These are phyloP conservation scores for Diabrotica undecimpunctata DNA, from an alignment of 1,140 invertebrate genomes.

Conservation along the genomic window DNA sequence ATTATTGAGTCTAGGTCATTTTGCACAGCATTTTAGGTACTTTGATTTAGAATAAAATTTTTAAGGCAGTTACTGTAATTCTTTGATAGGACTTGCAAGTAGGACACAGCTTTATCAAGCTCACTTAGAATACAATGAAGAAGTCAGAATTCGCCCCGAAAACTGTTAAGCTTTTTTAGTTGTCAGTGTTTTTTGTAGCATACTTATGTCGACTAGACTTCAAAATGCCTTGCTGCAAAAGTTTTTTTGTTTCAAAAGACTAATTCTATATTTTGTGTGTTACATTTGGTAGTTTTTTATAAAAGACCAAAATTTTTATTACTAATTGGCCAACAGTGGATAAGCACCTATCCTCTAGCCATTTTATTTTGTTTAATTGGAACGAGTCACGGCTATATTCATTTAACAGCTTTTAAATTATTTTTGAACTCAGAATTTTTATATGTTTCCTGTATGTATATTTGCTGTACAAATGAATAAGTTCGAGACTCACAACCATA, in stretches of 20 bases:
- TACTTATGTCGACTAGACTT: conserved; percentile 35
- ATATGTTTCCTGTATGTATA: too few species aligned
- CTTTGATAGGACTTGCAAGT: neutral
- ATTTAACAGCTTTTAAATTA: neutral
- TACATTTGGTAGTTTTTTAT: conserved; percentile 27
- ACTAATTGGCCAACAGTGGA: conserved; percentile 36
- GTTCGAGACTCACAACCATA: neutral
- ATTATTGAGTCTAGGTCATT: too few species aligned
- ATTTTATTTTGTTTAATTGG: conserved; percentile 34
- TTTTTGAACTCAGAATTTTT: too few species aligned
- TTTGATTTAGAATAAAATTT: too few species aligned
- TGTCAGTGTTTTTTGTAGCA: conserved; percentile 45
- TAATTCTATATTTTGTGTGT: conserved; percentile 14
- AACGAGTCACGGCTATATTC: neutral
- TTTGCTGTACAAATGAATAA: neutral
- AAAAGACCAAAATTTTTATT: conserved; percentile 9
- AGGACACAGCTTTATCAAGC: neutral
- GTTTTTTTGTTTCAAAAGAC: conserved; percentile 15
- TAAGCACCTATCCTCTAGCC: conserved; percentile 37
- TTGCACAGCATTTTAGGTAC: too few species aligned
- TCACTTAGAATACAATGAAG: conserved; percentile 4
- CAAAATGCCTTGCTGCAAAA: conserved; percentile 33
- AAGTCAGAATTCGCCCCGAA: conserved; percentile 25
- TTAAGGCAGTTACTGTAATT: neutral
- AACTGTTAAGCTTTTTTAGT: conserved; percentile 39